A percentile compares a stretch with the other conserved stretches of the same genome.
Evolutionary conservation across 2,113 vertebrate species (phyloP).

Genomic region (Eptesicus fuscus): DNA sequence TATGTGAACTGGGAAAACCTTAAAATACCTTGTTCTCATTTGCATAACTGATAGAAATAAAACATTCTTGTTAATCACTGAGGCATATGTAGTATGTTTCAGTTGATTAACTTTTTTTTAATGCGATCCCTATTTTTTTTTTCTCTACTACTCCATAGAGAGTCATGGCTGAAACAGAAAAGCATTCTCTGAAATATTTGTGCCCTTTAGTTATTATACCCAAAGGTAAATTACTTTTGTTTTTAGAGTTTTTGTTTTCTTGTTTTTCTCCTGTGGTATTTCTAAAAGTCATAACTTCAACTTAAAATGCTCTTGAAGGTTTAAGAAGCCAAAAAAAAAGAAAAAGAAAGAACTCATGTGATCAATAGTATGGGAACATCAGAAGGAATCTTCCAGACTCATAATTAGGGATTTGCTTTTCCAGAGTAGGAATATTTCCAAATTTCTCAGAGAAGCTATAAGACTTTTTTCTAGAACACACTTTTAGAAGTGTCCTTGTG

Average conservation of each 20-base stretch:
- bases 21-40: constrained; percentile 60
- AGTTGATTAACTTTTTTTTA: constrained; percentile 58
- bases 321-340: not conserved
- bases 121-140: constrained; percentile 11
- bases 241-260: constrained; percentile 7
- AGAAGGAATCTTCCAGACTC: not conserved
- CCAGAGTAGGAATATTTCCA: not conserved
- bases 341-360: not conserved
- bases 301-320: not conserved
- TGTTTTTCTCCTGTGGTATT: not conserved
- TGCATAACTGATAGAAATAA: constrained; percentile 67
- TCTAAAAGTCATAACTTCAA: not conserved
- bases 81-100: constrained; percentile 63
- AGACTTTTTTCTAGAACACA: not conserved
- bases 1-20: constrained; percentile 63
- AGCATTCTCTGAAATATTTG: constrained; percentile 14
- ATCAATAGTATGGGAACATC: not conserved
- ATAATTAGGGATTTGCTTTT: not conserved
- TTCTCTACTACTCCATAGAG: not conserved
- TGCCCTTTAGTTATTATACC: not conserved
- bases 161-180: not conserved
- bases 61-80: constrained; percentile 64
- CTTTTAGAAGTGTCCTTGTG: not conserved
- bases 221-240: constrained; percentile 4
- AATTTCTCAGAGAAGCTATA: not conserved